Conservation (phyloP, 2,113 vertebrate species). For the Myotis davidii region DNA sequence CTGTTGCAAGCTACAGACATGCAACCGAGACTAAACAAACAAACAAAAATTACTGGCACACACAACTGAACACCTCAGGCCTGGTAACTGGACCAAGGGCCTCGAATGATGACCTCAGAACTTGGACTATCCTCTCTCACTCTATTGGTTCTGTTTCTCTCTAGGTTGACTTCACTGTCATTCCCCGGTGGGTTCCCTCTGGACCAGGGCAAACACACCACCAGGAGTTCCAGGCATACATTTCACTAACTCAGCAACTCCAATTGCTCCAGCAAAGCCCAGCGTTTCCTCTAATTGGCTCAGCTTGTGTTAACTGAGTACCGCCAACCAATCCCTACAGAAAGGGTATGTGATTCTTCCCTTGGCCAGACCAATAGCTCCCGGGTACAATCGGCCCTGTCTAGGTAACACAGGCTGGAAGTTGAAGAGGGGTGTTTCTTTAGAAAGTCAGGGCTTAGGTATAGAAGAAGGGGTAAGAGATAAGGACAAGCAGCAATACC, state of each 20-base stretch:
- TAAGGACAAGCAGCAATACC: constrained; percentile 1
- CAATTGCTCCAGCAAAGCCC: constrained; percentile 28
- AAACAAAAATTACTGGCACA: background rate
- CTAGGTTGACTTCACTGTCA: background rate
- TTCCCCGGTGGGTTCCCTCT: background rate
- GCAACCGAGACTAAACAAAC: background rate
- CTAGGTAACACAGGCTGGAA: background rate
- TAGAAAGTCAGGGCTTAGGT: background rate
- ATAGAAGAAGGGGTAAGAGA: constrained; percentile 1
- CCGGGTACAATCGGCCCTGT: background rate
- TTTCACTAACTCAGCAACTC: background rate
- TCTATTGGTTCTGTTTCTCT: background rate
- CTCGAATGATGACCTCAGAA: background rate
- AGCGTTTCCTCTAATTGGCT: constrained; percentile 13
- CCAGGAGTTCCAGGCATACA: background rate
- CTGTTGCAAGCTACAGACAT: constrained; percentile 36
- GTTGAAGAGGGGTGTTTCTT: background rate
- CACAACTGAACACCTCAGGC: background rate
- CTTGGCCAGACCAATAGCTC: background rate
- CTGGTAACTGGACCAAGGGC: background rate
- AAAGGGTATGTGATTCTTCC: background rate
- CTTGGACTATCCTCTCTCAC: background rate
- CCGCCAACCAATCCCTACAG: background rate
- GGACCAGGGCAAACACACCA: background rate
- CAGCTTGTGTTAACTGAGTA: constrained; percentile 10